Base-by-base conservation (phyloP, 1,140 invertebrate species). In the Aphis craccivora region DNA sequence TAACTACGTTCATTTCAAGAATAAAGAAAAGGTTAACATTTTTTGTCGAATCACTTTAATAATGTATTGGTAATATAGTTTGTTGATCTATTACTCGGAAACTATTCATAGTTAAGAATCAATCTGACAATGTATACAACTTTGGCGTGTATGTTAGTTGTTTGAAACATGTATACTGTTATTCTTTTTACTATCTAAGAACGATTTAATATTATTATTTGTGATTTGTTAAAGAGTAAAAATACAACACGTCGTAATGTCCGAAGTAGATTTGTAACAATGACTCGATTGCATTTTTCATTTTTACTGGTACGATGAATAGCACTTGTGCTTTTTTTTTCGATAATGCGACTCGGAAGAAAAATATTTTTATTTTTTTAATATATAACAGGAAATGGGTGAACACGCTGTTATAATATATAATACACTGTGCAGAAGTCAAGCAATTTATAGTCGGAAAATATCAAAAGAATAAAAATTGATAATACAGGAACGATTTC, bases 401-500 rank as follows among this genome's bases (percentile, higher is more conserved):
- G 30, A 67, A 67, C 60, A n/a, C 3, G 1, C 60, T 5, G 30
- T 67, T 67, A 67, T 60, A 55, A 55, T 25, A 67, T 67, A n/a
- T 67, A n/a, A n/a, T 67, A 30, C 30, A 60, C 55, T 60, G 55
- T 60, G 30, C 30, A 67, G n/a, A 67, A n/a, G 9, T n/a, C 60
- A 14, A 67, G 4, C 4, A 67, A 67, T 67, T 67, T 67, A 67
- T 11, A 60, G 60, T 67, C 30, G 4, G 9, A 30, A 86, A 86
- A 86, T 86, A 40, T 86, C 43, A 86, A 86, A 86, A 45, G 22
- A 86, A 86, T 86, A 43, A 14, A 86, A 86, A 25, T 45, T 45
- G 8, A 84, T 23, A 40, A 86, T 86, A 45, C 11, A 7, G 25
- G 43, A 43, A 86, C 23, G 14, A 86, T 86, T 86, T 45, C 14